phyloP scores from a whole-genome alignment of 2,797 vertebrate species.

The Manis javanica region DNA sequence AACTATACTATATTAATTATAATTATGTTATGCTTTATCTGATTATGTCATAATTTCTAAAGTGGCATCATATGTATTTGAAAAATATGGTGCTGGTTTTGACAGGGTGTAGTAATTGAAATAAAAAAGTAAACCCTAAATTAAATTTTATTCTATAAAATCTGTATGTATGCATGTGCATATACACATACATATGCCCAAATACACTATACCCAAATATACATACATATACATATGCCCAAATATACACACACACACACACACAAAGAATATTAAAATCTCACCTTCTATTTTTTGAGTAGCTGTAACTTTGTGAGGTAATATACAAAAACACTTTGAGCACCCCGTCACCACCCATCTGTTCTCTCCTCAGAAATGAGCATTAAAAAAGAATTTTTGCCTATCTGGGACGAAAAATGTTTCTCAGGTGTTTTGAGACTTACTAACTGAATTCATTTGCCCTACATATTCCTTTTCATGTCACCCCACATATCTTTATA shows the following conservation, averaged over 20 bases:
- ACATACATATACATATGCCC: background rate
- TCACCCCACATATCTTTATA: background rate
- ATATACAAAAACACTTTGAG: conserved; percentile 54
- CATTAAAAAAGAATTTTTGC: background rate
- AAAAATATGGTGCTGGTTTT: background rate
- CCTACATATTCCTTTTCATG: background rate
- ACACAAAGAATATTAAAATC: conserved; percentile 23
- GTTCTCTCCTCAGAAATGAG: conserved; percentile 56
- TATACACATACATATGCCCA: background rate
- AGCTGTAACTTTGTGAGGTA: conserved; percentile 21
- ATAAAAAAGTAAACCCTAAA: conserved; percentile 2
- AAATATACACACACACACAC: background rate
- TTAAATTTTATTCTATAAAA: conserved; percentile 50
- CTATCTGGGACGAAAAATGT: background rate
- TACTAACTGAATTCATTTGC: conserved; percentile 49
- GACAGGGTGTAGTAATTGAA: background rate
- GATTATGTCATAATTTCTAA: conserved; percentile 50
- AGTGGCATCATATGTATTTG: background rate
- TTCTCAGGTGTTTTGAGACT: conserved; percentile 55
- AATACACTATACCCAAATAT: background rate
- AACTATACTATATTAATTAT: background rate
- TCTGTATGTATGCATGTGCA: background rate
- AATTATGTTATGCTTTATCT: conserved; percentile 35
- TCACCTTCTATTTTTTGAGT: conserved; percentile 41
- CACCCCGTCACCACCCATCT: conserved; percentile 33